Conservation (phyloP, 1,140 invertebrate genomes). For the Euura lappo region DNA sequence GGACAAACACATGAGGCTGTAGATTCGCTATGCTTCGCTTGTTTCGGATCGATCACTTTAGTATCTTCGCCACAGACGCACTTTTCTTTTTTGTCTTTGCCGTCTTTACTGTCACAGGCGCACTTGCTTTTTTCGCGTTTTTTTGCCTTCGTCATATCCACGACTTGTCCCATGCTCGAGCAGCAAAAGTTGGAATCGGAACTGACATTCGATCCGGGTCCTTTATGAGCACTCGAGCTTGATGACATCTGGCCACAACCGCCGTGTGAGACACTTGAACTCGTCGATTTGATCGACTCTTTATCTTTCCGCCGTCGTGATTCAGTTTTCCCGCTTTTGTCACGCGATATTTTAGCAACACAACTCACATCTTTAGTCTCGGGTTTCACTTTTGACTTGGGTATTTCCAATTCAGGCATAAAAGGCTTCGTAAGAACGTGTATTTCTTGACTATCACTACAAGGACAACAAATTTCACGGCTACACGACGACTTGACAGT, state of each 20-base stretch:
- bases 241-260: not conserved
- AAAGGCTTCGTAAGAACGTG: not conserved
- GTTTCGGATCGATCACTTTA: not conserved
- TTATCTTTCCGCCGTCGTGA: not conserved
- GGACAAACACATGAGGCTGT: not conserved
- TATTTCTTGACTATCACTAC: not conserved
- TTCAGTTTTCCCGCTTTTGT: slow-evolving; percentile 14
- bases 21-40: not conserved
- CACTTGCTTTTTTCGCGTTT: not conserved
- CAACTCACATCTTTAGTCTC: slow-evolving; percentile 27
- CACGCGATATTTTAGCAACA: slow-evolving; percentile 28
- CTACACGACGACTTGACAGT: slow-evolving; percentile 4
- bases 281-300: not conserved
- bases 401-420: slow-evolving; percentile 11
- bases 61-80: not conserved
- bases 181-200: not conserved
- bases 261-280: not conserved
- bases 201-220: not conserved
- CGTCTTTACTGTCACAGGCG: not conserved
- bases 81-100: not conserved
- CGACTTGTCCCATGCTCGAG: not conserved
- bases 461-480: slow-evolving; percentile 15
- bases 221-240: not conserved
- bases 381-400: not conserved
- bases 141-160: not conserved